Evolutionary conservation across 53 echinoderm and acorn worm species (phyloP), one percentile per base, ranked within the genome.

Genomic region (Holothuria leucospilota): DNA sequence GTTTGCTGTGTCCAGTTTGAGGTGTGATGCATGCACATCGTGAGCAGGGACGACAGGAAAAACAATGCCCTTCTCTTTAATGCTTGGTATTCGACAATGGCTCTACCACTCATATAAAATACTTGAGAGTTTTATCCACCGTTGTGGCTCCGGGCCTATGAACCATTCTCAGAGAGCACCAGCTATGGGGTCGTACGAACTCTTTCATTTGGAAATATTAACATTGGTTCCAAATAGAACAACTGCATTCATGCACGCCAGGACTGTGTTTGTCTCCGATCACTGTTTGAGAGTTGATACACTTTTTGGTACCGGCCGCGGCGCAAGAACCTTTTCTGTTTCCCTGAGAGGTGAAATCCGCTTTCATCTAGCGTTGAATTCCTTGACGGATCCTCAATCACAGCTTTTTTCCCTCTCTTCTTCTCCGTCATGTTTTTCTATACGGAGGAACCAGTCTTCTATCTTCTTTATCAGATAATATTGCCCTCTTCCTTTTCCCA

Each of bases 1-100:
- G 16, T 63, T n/a, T 39, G 64, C 49, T 38, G 63, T 64, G 41
- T 82, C 82, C 49, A 86, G 51, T n/a, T 51, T 84, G 0, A 88
- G 38, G 29, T 92, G 86, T 1, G 86, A 72, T 26, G 39, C 38
- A 82, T 92, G 92, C 25, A 82, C 89, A 65, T 89, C 92, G 13
- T 86, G 46, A 5, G 89, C 42, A 8, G 89, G 59, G 25, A 92
- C 62, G 66, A 89, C 73, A 6, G 79, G 29, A 18, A 39, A 87
- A 78, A 20, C 11, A 14, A 87, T 42, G 16, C 29, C 53, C 46
- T 77, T 28, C 28, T 20, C 62, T 29, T 62, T 42, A 12, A 77
- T 18, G 29, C 25, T 78, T 15, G 51, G 78, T 20, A 40, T 14
- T 11, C n/a, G n/a, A n/a, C 63, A 78, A 49, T 87, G 78, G 67